Evolutionary conservation across 1,140 invertebrate species (phyloP), one percentile per base, ranked within the genome.

Genomic region (Thaumetopoea pityocampa): DNA sequence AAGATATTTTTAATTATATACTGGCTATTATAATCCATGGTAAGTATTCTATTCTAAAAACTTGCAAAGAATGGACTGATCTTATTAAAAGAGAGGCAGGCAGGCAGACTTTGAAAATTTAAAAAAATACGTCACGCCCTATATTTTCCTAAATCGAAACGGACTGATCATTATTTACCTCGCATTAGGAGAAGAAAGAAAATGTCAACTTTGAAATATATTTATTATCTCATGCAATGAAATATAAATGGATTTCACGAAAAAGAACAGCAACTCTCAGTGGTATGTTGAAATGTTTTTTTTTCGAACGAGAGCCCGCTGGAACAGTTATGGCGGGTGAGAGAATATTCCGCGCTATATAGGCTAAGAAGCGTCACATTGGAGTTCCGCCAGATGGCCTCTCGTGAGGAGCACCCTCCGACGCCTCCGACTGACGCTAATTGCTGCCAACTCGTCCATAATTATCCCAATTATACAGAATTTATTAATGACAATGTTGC

Each of bases 381-480:
- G 77, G 77, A 78, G 59, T 30, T 43, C 47, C 55, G 77, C 77
- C 77, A 81, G 76, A 66, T 71, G 64, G 53, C 67, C n/a, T 61
- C 70, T 70, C 57, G 47, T 52, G 52, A 59, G 51, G 50, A 76
- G 69, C 45, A 67, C 76, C 66, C 72, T 74, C 60, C 38, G 51
- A 51, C 61, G 51, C 53, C 54, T 55, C 64, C 43, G 49, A 60
- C 57, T 56, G 51, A 58, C 68, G 46, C 69, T 79, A 79, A 79
- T 79, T 79, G 74, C 74, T 77, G 61, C 61, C 63, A 70, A 66
- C 67, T 73, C 73, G 65, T 66, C 50, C 62, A 56, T 67, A 74
- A 80, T 78, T 76, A 66, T 73, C 66, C 56, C 66, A 81, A 74
- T 77, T 80, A 73, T 59, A 59, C 55, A 62, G 16, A 72, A 68